Base-by-base conservation (phyloP, 2,797 vertebrate species). In the Strix occidentalis region DNA sequence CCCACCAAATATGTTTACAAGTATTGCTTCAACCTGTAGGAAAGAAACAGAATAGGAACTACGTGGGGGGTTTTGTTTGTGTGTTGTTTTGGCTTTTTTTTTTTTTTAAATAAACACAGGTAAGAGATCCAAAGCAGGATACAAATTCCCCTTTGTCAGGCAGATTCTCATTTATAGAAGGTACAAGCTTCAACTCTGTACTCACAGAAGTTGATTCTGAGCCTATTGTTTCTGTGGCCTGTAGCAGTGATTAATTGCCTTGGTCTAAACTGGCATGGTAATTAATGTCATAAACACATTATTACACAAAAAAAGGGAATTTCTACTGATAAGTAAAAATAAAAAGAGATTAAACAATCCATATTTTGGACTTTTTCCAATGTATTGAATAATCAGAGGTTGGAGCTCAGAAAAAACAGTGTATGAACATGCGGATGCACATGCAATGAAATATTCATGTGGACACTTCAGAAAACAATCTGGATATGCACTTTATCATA, bases 1-100 rank as follows among this genome's bases (percentile, higher is more conserved):
- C 41, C 99, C 99, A 23, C 99, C 99, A 60, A 99, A 99, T 87
- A 99, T 99, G 96, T 99, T 99, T 18, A 99, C 99, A 35, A 99
- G 98, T 94, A 99, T 99, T 87, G 99, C 99, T 98, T 99, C 99
- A 75, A 99, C 99, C 99, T 99, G 96, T 11, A 84, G 84, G 80
- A 74, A 69, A 51, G n/a, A 85, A 87, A 64, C n/a, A 60, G 23
- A 80, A 31, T 0, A 58, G 14, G 53, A 68, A 95, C 11, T 20
- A 60, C 43, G 16, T 33, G 31, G 2, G 1, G 6, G 1, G 0
- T 79, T 79, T 48, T 33, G 7, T 28, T 17, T 43, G 26, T 23
- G 39, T 8, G 77, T 25, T 66, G 60, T 26, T 80, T 83, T 26
- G 46, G 16, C 18, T 81, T 87, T 56, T 31, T 25, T 45, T 45